Evolutionary conservation across 2,113 vertebrate species (phyloP).

Genomic region (Willisornis vidua): DNA sequence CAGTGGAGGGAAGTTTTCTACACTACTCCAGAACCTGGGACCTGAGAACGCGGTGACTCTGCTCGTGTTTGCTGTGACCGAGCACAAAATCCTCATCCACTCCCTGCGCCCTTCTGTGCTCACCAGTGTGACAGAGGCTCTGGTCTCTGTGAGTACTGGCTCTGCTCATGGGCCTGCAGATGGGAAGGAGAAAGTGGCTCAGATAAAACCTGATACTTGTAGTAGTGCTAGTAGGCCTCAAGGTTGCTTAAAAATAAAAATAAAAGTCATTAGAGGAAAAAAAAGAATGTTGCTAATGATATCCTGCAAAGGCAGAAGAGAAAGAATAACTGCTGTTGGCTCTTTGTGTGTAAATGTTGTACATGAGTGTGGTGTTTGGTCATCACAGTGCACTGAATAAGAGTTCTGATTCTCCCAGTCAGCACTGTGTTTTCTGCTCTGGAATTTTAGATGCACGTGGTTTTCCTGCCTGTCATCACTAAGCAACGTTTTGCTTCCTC

Average conservation of each 20-base stretch:
- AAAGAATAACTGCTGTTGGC: not conserved
- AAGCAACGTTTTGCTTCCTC: not conserved
- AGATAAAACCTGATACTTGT: not conserved
- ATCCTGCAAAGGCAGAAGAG: not conserved
- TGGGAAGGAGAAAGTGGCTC: not conserved
- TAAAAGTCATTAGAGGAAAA: not conserved
- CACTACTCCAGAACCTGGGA: conserved; percentile 93
- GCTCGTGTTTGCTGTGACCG: conserved; percentile 93
- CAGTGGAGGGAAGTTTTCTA: conserved; percentile 95
- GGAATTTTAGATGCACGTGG: not conserved
- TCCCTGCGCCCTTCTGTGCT: conserved; percentile 95
- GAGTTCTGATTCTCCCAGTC: not conserved
- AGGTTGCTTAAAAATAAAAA: not conserved
- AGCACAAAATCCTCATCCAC: conserved; percentile 98
- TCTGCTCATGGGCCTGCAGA: not conserved
- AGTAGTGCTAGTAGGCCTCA: not conserved
- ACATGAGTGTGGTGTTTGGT: not conserved
- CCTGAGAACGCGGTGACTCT: conserved; percentile 94
- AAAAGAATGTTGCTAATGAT: not conserved
- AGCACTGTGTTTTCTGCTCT: not conserved
- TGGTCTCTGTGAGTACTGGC: conserved; percentile 90
- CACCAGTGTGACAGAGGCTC: conserved; percentile 96
- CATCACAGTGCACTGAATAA: not conserved
- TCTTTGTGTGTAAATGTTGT: not conserved
- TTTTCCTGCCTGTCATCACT: not conserved